A percentile compares a stretch with the other conserved stretches of the same genome.
These are phyloP conservation scores for Notodonta ziczac DNA, from an alignment of 2,888 invertebrate genomes.

Conservation along the genomic window DNA sequence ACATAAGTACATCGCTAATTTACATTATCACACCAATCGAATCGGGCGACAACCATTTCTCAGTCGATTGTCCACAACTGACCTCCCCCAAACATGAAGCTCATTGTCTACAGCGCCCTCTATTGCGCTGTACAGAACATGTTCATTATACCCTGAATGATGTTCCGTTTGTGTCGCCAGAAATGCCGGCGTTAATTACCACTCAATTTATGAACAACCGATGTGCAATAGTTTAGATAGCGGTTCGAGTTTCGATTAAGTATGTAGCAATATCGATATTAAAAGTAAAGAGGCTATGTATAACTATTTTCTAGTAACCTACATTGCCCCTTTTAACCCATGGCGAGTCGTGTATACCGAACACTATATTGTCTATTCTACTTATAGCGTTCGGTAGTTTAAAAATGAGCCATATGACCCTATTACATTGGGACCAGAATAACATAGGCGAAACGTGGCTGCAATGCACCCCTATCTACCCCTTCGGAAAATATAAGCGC, in stretches of 20 bases:
- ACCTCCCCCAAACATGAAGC: constrained; percentile 44
- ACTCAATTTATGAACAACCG: constrained; percentile 43
- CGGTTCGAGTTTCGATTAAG: neutral
- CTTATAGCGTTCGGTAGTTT: too few species aligned
- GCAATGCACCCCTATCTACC: too few species aligned
- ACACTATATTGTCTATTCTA: too few species aligned
- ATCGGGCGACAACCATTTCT: constrained; percentile 46
- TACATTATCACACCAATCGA: constrained; percentile 27
- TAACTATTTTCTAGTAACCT: too few species aligned
- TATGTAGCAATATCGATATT: too few species aligned
- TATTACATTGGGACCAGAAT: too few species aligned
- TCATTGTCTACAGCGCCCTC: constrained; percentile 46
- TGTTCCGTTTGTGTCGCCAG: constrained; percentile 57
- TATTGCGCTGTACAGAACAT: constrained; percentile 52
- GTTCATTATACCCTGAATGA: constrained; percentile 66
- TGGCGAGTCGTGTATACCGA: too few species aligned
- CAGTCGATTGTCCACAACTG: constrained; percentile 52
- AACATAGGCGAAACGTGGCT: too few species aligned
- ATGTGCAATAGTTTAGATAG: constrained; percentile 21
- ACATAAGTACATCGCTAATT: constrained; percentile 15
- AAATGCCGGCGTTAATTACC: constrained; percentile 60
- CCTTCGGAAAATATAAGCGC: too few species aligned
- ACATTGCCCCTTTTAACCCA: too few species aligned
- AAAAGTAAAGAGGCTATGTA: too few species aligned
- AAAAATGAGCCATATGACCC: too few species aligned